Conservation (phyloP, 2,113 vertebrate genomes). For the Prinia subflava region DNA sequence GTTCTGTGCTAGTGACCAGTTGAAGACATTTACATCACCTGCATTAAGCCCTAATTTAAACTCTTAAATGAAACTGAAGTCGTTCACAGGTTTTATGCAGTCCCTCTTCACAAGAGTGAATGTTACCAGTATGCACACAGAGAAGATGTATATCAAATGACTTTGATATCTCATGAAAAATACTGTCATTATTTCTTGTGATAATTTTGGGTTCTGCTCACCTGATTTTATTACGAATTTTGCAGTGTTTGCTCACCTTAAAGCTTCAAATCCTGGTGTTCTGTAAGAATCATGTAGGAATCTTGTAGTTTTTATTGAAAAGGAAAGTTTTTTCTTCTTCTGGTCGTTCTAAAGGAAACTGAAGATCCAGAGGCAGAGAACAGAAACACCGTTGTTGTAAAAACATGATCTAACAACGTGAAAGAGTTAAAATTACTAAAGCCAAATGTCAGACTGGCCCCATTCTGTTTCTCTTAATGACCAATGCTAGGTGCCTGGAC, state of each 20-base stretch:
- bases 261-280: not conserved
- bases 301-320: not conserved
- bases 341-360: not conserved
- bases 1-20: not conserved
- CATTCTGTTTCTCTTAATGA: not conserved
- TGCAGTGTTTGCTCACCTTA: not conserved
- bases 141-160: not conserved
- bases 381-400: not conserved
- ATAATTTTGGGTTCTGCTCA: not conserved
- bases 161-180: not conserved
- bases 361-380: not conserved
- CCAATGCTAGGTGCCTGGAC: not conserved
- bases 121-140: not conserved
- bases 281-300: not conserved
- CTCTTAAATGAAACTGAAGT: not conserved
- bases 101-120: not conserved
- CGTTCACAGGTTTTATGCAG: not conserved
- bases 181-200: not conserved
- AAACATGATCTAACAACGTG: not conserved
- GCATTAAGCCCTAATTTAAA: not conserved
- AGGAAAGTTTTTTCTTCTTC: not conserved
- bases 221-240: not conserved
- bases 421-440: not conserved
- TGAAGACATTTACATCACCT: not conserved
- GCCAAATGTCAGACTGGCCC: not conserved